Evolutionary conservation across 1,140 invertebrate species (phyloP), one percentile per base, ranked within the genome.

Genomic region (Orius insidiosus): DNA sequence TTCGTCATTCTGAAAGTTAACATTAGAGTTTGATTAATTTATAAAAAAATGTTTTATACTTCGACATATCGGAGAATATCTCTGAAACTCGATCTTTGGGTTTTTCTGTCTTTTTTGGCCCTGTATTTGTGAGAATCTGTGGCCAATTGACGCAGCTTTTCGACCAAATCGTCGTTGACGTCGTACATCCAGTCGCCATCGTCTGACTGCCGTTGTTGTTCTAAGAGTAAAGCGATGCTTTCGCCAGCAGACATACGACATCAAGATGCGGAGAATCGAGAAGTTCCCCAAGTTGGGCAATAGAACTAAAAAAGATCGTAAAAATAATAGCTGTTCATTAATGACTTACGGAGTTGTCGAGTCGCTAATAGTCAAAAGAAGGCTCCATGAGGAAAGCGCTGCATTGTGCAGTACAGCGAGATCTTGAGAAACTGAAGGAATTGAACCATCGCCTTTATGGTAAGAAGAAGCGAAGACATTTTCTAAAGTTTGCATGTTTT

Each of bases 111-210:
- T 54, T 90, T 86, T 60, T 96, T 96, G 5, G 88, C 85, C 43
- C 85, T 69, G 59, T 76, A 90, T 65, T 96, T 97, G 57, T 90
- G 80, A 9, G 85, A n/a, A 64, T 96, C 92, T 0, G 84, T 88
- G 7, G 90, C 84, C 43, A 96, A 67, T 53, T 82, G 70, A 36
- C 75, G 76, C 16, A 96, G 68, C 55, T 72, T 61, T 45, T 74
- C 70, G 41, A 71, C 58, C 9, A 81, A 57, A 38, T 77, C 68
- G 6, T 60, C 52, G 30, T 46, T 46, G 9, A 54, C 54, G 37
- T 58, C 56, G 46, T 49, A 54, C 24, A 55, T 47, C 33, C 49
- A 55, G 16, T 52, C 49, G 3, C 24, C 24, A 13, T 55, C 51
- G 47, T 51, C 49, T 34, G 48, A 49, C 31, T 75, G 70, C 40